Evolutionary conservation across 2,888 invertebrate genomes (phyloP), one percentile per base, ranked within the genome.

Genomic region (Fissipunctia ypsillon): DNA sequence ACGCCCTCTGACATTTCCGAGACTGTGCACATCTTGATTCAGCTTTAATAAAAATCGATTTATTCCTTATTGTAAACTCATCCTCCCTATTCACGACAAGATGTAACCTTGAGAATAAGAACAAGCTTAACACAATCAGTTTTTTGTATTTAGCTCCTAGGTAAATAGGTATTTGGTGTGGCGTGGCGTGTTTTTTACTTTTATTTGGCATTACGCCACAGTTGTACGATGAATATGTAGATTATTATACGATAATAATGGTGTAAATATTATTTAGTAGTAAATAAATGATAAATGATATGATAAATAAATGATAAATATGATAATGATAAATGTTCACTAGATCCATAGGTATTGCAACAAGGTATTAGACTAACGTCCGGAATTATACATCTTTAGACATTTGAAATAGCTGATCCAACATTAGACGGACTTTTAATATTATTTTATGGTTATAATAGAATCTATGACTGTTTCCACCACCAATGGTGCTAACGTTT

Each of bases 11-110:
- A 54, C 25, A 61, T 73, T 63, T 54, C 48, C 35, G 9, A 64
- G 4, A 19, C n/a, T 56, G 25, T 14, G 54, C 25, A 45, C 10
- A 56, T 10, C 22, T 69, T 45, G 69, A 69, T 54, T 45, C 35
- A 35, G 22, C 22, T 70, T 35, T 10, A 31, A 31, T 68, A 25
- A 45, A 43, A 45, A 69, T 64, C 22, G 16, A 41, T 65, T 38
- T 50, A 22, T 69, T 28, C 69, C 45, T 35, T 35, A 22, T 48
- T 69, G 25, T 25, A 61, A 35, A 50, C 38, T 41, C n/a, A 28
- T n/a, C 19, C 52, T 43, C 41, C 35, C n/a, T 52, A 19, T 64
- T 65, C 16, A 45, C 22, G 64, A 48, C 25, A 25, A 63, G 22
- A 63, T 48, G 16, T 63, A 25, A 48, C 50, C 28, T 31, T 69